Conservation (phyloP, 2,113 vertebrate species). For the Callospermophilus lateralis region DNA sequence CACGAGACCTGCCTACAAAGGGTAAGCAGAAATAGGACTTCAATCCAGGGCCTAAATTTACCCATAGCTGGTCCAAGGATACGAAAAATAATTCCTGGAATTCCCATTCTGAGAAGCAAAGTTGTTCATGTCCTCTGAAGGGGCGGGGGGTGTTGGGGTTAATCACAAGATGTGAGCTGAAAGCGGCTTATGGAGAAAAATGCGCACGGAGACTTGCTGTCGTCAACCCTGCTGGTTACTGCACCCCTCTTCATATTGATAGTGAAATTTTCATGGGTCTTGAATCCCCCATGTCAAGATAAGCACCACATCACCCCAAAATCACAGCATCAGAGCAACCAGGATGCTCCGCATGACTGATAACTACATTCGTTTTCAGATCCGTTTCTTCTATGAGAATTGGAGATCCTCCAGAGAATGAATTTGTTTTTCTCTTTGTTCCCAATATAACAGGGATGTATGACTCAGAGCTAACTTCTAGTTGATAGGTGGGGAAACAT, state of each 20-base stretch:
- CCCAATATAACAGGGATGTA: background rate
- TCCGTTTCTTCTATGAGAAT: background rate
- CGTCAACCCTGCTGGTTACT: background rate
- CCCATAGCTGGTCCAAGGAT: background rate
- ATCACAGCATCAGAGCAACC: background rate
- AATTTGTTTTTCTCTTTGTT: background rate
- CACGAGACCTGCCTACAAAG: background rate
- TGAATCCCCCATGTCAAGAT: background rate
- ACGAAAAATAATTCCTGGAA: background rate
- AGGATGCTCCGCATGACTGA: background rate
- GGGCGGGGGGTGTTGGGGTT: rapidly evolving
- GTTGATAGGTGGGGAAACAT: background rate
- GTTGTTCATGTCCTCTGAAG: background rate
- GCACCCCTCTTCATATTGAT: too few species aligned
- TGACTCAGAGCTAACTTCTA: background rate
- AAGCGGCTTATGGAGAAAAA: background rate
- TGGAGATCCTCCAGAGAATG: rapidly evolving
- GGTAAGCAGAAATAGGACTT: background rate
- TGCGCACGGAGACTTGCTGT: background rate
- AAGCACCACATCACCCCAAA: background rate
- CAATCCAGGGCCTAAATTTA: too few species aligned
- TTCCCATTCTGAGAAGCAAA: background rate
- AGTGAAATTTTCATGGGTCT: background rate
- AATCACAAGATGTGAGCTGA: too few species aligned
- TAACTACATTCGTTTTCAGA: background rate